These are phyloP conservation scores for Perodicticus potto DNA, from an alignment of 2,797 vertebrate species.

Conservation along the genomic window DNA sequence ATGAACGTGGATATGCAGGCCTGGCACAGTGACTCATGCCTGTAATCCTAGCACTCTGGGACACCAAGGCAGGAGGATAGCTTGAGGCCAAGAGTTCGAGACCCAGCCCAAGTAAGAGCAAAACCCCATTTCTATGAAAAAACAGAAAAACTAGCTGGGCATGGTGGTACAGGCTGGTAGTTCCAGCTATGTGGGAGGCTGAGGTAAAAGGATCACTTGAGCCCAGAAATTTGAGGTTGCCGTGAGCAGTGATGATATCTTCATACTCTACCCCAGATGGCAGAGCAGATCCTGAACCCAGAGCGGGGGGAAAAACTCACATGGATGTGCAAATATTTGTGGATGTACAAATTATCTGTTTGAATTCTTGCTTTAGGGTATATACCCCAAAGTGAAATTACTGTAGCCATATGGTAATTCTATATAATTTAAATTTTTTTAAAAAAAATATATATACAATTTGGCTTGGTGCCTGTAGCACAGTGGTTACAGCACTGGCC, in stretches of 20 bases:
- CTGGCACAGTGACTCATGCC: neutral
- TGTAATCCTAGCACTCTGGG: neutral
- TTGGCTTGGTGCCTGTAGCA: neutral
- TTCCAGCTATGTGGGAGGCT: neutral
- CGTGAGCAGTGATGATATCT: neutral
- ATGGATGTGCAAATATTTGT: fast-evolving
- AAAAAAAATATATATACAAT: neutral
- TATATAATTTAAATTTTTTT: neutral
- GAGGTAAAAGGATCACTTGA: neutral
- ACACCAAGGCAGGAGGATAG: neutral
- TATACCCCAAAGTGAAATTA: neutral
- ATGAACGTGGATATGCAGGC: fast-evolving
- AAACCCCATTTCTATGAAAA: neutral
- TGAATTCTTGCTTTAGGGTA: no score
- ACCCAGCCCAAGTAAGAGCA: neutral
- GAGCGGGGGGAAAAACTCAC: neutral
- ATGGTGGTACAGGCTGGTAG: neutral
- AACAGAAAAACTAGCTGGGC: neutral
- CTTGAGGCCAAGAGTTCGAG: neutral
- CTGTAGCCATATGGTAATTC: neutral
- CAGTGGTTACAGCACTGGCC: no score
- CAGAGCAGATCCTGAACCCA: neutral
- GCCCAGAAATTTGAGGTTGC: neutral
- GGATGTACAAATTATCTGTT: fast-evolving
- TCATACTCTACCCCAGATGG: neutral